phyloP scores from a whole-genome alignment of 1,140 invertebrate species.

The Aphaenogaster ashmeadi region DNA sequence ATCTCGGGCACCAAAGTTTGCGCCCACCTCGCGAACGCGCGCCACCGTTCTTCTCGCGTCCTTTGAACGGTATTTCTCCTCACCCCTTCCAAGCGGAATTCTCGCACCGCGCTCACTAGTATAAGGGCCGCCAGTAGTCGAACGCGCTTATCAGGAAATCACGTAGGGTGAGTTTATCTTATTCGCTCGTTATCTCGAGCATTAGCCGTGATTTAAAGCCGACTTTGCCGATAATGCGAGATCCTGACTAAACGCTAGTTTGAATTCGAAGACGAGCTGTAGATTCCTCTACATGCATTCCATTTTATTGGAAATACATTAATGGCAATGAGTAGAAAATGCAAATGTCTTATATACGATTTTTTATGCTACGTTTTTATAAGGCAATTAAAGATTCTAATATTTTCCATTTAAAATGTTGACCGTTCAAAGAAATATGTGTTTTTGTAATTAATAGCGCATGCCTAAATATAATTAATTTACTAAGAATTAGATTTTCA shows the following conservation, averaged over 20 bases:
- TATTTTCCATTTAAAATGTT: not conserved
- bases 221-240: slow-evolving; percentile 51
- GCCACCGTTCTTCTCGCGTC: slow-evolving; percentile 31
- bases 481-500: not conserved
- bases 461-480: not conserved
- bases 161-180: slow-evolving; percentile 73
- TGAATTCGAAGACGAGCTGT: slow-evolving; percentile 30
- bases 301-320: slow-evolving; percentile 22
- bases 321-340: not conserved
- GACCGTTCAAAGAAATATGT: not conserved
- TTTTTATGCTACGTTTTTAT: not conserved
- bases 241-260: slow-evolving; percentile 49
- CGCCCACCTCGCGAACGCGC: slow-evolving; percentile 3
- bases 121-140: slow-evolving; percentile 70
- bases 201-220: slow-evolving; percentile 68
- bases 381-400: not conserved
- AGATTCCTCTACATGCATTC: slow-evolving; percentile 8
- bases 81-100: not conserved
- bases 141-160: slow-evolving; percentile 79
- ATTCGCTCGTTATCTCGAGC: slow-evolving; percentile 70
- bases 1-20: slow-evolving; percentile 49
- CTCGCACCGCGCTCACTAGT: slow-evolving; percentile 20
- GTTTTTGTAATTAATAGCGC: not conserved
- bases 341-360: not conserved
- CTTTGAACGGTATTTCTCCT: slow-evolving; percentile 11